Evolutionary conservation across 2,113 vertebrate genomes (phyloP), one percentile per base, ranked within the genome.

Genomic region (Vidua chalybeata): DNA sequence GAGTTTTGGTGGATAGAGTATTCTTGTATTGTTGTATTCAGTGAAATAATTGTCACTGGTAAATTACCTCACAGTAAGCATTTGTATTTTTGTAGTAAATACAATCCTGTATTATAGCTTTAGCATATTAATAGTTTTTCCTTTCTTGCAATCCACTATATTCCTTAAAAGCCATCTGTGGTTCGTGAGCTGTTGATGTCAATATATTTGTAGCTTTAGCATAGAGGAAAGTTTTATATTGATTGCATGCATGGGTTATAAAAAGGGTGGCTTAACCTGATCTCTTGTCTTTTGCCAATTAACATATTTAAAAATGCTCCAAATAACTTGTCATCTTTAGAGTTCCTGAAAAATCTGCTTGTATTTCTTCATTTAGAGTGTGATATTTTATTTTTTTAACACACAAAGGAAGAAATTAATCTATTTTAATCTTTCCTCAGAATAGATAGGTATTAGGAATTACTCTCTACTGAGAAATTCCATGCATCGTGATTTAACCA

Each of bases 51-150:
- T 68, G 81, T 76, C 33, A 28, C 37, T 69, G 80, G 37, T 90
- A 66, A 90, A 66, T 88, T 83, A 23, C 28, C 28, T 92, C 64
- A 77, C 31, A 88, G 43, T 30, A 72, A 39, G 17, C 1, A 2
- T 85, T 91, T 85, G 30, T 72, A 22, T 71, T 92, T 91, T 87
- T 81, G n/a, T 87, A 49, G 56, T 76, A 72, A 85, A 76, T 90
- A 35, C 4, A 8, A 41, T 75, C 23, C 19, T 91, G 31, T 24
- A 22, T 80, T 66, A 51, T 85, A 77, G 13, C 33, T 74, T 74
- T 62, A 55, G 59, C 13, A 11, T 85, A 37, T 79, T 90, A 82
- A 68, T 80, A 87, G 45, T 26, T 33, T 88, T 83, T 92, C 27
- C 35, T 93, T 95, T 95, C 52, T 82, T 89, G 46, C 20, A 91